Percentiles rank a stretch among this genome's conserved stretches.
These are phyloP conservation scores for Hypsopygia costalis DNA, from an alignment of 2,888 invertebrate species.

Conservation along the genomic window DNA sequence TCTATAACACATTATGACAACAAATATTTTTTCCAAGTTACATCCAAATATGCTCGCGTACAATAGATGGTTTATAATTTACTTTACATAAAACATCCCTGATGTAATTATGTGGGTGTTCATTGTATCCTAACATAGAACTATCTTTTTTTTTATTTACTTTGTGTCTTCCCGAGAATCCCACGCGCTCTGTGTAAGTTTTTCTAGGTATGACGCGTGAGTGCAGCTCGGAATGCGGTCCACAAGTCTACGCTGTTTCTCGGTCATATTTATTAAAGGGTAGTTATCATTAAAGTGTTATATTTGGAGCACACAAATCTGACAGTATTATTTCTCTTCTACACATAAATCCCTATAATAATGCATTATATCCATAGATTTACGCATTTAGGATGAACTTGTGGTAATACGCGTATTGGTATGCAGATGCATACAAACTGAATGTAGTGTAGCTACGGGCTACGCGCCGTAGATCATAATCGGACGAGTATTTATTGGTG, in stretches of 20 bases:
- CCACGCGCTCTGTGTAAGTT: constrained; percentile 43
- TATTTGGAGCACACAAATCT: constrained; percentile 13
- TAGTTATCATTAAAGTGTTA: constrained; percentile 10
- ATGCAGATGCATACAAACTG: constrained; percentile 23
- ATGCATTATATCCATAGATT: constrained; percentile 17
- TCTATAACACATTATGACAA: too few relatives aligned
- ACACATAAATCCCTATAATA: constrained; percentile 12
- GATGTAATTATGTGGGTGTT: constrained; percentile 32
- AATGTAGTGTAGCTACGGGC: constrained; percentile 65
- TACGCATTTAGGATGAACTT: constrained; percentile 19
- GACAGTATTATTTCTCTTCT: constrained; percentile 6
- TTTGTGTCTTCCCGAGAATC: constrained; percentile 50
- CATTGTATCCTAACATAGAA: constrained; percentile 39
- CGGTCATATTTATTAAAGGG: constrained; percentile 25
- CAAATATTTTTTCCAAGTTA: too few relatives aligned
- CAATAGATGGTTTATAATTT: neutral
- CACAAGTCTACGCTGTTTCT: constrained; percentile 30
- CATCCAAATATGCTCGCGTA: neutral
- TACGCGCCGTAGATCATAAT: constrained; percentile 79
- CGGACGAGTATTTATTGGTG: constrained; percentile 74
- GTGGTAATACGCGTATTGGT: constrained; percentile 15
- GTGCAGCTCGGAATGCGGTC: constrained; percentile 48
- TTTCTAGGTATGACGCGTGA: constrained; percentile 56
- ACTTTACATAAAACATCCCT: constrained; percentile 17
- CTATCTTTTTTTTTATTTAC: constrained; percentile 41